Base-by-base conservation (phyloP, 2,113 vertebrate species). In the Rhabdornis inornatus region DNA sequence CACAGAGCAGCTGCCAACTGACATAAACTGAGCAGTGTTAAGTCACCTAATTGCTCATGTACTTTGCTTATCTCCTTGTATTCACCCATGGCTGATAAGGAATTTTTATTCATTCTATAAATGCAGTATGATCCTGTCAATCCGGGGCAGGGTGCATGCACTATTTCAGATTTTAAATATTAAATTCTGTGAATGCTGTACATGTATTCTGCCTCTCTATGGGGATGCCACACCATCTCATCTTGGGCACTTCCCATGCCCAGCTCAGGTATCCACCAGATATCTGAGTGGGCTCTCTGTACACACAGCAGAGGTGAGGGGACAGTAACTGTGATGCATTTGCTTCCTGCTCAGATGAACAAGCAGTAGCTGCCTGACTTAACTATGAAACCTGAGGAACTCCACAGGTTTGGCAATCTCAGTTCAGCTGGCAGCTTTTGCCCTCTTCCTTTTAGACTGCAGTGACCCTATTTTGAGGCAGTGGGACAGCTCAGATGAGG, bases 1-100 rank as follows among this genome's bases (percentile, higher is more conserved):
- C 24, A 37, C 60, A 82, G 52, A 81, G 37, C 39, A 87, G 72
- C 79, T 93, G 49, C 57, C 65, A 75, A 21, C 68, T 81, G 52
- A 72, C 81, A 57, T 78, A 81, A 83, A 77, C 30, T n/a, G 40
- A 87, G 56, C 23, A 40, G 20, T 60, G 52, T 71, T 91, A 88
- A 72, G 53, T 79, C 70, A 71, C 45, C 37, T 95, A 90, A 93
- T 93, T 93, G 76, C 72, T 90, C 53, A 4, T 77, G 85, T 81
- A 55, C 50, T 93, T 95, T 91, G 35, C 75, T 96, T 88, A 90
- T 86, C 88, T 90, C 40, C 85, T 92, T 83, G 79, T 83, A 69
- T 70, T 88, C 16, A 4, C 27, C 55, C 6, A 10, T 0, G 0
- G 17, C 47, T 86, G 76, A 94, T 86, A 93, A 94, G 44, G 50